These are phyloP conservation scores for Pseudotriccus pelzelni DNA, from an alignment of 2,797 vertebrate genomes.

Conservation along the genomic window DNA sequence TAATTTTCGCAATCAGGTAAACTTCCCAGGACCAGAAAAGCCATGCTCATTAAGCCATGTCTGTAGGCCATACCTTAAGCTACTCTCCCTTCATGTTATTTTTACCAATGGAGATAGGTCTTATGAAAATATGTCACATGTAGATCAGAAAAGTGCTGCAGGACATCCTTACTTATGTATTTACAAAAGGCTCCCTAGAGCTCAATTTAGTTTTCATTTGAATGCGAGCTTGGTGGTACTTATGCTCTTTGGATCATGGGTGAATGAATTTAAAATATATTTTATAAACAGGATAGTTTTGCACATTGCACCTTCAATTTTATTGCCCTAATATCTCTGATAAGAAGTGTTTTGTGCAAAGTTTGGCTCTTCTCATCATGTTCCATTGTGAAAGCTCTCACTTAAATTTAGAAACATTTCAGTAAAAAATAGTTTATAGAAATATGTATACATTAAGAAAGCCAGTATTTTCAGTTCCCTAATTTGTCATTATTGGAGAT, in stretches of 20 bases:
- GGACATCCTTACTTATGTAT: not conserved
- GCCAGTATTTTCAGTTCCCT: not conserved
- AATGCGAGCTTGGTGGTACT: not conserved
- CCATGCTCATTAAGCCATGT: not conserved
- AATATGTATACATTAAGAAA: not conserved
- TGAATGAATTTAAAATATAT: not conserved
- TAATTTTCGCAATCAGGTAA: not conserved
- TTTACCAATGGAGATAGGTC: not conserved
- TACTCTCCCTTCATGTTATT: not conserved
- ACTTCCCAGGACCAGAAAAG: not conserved
- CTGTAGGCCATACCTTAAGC: not conserved
- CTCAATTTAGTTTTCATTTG: not conserved
- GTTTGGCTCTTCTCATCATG: not conserved
- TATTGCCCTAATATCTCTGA: not conserved
- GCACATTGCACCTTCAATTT: not conserved
- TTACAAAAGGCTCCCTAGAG: not conserved
- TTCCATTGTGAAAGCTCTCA: not conserved
- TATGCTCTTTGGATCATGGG: not conserved
- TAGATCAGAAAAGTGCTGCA: not conserved
- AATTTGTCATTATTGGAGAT: not conserved
- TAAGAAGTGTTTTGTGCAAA: not conserved
- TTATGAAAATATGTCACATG: fast-evolving
- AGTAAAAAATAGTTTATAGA: not conserved
- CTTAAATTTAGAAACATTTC: not conserved
- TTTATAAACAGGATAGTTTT: not conserved